Conservation (phyloP, 64 coral and sea anemone species). For the Dendrophyllia cribrosa region DNA sequence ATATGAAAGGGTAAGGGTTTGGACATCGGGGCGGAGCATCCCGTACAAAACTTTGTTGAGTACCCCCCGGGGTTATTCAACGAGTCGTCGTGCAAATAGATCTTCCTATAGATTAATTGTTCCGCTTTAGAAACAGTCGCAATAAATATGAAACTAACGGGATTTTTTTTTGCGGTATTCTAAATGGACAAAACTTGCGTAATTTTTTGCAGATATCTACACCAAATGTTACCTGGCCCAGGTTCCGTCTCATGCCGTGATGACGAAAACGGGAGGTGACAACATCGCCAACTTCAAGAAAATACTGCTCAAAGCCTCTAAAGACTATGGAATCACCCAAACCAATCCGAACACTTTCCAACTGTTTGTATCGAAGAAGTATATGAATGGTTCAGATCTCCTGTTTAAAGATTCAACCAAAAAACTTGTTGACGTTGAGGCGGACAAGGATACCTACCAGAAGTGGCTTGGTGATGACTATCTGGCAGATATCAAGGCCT, state of each 20-base stretch:
- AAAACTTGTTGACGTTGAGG: slow-evolving; percentile 28
- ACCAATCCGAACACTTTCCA: neutral
- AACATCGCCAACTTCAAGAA: neutral
- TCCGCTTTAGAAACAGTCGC: no score
- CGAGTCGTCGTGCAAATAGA: no score
- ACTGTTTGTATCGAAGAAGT: neutral
- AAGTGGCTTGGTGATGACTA: slow-evolving; percentile 49
- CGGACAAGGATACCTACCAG: slow-evolving; percentile 6
- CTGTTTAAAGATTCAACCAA: slow-evolving; percentile 77
- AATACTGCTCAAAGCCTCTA: neutral
- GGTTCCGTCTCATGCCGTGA: neutral
- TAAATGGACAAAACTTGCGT: neutral
- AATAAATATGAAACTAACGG: no score
- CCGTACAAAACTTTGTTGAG: no score
- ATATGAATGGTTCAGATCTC: slow-evolving; percentile 4
- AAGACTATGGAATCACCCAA: neutral
- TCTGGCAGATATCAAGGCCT: neutral
- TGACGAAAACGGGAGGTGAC: neutral
- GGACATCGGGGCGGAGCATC: no score
- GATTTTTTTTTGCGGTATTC: no score
- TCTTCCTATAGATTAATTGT: no score
- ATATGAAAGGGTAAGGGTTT: no score
- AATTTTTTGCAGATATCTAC: neutral
- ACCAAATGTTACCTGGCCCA: neutral
- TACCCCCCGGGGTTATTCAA: no score